These are phyloP conservation scores for Linepithema humile DNA, from an alignment of 1,140 invertebrate species.

Conservation along the genomic window DNA sequence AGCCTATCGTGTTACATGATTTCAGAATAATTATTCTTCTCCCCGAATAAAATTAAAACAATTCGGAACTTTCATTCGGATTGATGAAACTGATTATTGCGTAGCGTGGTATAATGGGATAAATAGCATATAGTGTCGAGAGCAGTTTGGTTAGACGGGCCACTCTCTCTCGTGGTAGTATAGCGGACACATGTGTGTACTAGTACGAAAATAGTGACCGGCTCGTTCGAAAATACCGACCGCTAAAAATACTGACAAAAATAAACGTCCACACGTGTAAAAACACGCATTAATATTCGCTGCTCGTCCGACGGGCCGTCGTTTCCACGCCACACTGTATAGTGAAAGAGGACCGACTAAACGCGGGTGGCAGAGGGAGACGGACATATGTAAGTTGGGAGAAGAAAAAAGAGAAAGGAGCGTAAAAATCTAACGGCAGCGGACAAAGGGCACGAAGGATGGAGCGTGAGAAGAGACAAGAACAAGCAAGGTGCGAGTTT, in stretches of 20 bases:
- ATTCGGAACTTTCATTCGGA: neutral
- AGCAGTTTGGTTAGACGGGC: constrained; percentile 13
- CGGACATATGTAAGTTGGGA: neutral
- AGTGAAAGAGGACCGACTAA: constrained; percentile 11
- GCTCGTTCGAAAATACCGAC: constrained; percentile 75
- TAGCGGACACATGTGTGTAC: constrained; percentile 52
- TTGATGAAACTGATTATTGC: constrained; percentile 17
- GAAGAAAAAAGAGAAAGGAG: neutral
- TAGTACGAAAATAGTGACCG: constrained; percentile 75
- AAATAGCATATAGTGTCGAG: neutral
- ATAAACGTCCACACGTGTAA: constrained; percentile 75
- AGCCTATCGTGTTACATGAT: no score
- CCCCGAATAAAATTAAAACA: no score
- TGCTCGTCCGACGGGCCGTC: constrained; percentile 39
- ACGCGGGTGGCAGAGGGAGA: constrained; percentile 14
- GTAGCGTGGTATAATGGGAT: neutral
- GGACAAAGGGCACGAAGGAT: neutral
- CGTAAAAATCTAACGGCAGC: constrained; percentile 20
- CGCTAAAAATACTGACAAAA: constrained; percentile 77
- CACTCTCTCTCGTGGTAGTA: constrained; percentile 36
- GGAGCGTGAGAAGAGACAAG: constrained; percentile 33
- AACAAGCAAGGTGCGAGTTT: constrained; percentile 8
- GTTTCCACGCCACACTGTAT: constrained; percentile 36
- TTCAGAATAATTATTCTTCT: no score
- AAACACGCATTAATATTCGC: constrained; percentile 76